A percentile compares a stretch with the other conserved stretches of the same genome.
phyloP scores from a whole-genome alignment of 2,113 vertebrate species.

The Chlorodrepanis virens region DNA sequence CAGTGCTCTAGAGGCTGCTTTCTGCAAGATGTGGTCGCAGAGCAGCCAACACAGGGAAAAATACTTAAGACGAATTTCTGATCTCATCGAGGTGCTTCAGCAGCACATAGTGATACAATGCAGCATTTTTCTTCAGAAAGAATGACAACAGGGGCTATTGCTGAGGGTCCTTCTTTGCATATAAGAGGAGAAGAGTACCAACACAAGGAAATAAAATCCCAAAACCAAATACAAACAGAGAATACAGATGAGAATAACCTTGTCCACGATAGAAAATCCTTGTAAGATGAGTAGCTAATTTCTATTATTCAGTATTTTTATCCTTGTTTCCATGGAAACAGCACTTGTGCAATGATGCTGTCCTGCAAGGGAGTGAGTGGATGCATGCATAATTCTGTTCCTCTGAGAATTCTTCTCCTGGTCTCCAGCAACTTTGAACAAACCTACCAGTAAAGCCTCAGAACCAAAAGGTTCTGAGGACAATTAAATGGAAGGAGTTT shows the following conservation, averaged over 20 bases:
- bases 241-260: slow-evolving; percentile 3
- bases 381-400: not conserved
- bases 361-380: not conserved
- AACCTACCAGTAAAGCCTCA: not conserved
- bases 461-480: not conserved
- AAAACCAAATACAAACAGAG: not conserved
- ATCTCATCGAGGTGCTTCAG: not conserved
- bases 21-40: accelerated
- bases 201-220: not conserved
- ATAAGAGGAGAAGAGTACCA: not conserved
- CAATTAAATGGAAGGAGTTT: not conserved
- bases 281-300: slow-evolving; percentile 6
- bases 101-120: not conserved
- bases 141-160: not conserved
- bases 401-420: not conserved
- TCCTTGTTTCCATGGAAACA: slow-evolving; percentile 60
- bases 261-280: not conserved
- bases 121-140: slow-evolving; percentile 9
- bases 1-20: not conserved
- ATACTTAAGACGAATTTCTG: not conserved
- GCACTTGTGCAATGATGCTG: not conserved
- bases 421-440: not conserved
- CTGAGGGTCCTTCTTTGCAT: not conserved
- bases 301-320: slow-evolving; percentile 51
- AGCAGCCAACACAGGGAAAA: not conserved